Evolutionary conservation across 2,888 invertebrate genomes (phyloP), one percentile per base, ranked within the genome.

Genomic region (Trichacis sp.): DNA sequence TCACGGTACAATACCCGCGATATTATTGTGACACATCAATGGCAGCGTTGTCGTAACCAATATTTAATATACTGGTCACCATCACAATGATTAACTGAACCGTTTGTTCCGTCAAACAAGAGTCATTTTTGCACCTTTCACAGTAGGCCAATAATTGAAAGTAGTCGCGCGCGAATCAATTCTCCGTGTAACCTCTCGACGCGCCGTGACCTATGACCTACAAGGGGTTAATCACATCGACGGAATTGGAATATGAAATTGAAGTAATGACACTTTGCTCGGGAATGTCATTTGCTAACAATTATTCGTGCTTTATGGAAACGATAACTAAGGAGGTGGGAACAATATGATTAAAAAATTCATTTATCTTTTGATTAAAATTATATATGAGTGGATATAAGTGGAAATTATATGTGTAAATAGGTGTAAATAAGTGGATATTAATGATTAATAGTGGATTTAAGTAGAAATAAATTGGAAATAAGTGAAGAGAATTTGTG

Each of bases 321-420:
- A 53, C 47, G 42, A 45, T 61, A 66, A 66, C 62, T 62, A 66
- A 66, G 58, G n/a, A n/a, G n/a, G n/a, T n/a, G n/a, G n/a, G n/a
- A n/a, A n/a, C n/a, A n/a, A n/a, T n/a, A n/a, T n/a, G n/a, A n/a
- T n/a, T n/a, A n/a, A n/a, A n/a, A n/a, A n/a, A n/a, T n/a, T n/a
- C n/a, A n/a, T n/a, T n/a, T n/a, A n/a, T n/a, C n/a, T n/a, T n/a
- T n/a, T n/a, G n/a, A n/a, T n/a, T n/a, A n/a, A n/a, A n/a, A n/a
- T n/a, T n/a, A n/a, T n/a, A n/a, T n/a, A n/a, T n/a, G n/a, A n/a
- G n/a, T n/a, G n/a, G n/a, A n/a, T n/a, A n/a, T n/a, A n/a, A n/a
- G n/a, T n/a, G n/a, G n/a, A n/a, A n/a, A n/a, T n/a, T n/a, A n/a
- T n/a, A n/a, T n/a, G n/a, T n/a, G n/a, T n/a, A n/a, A n/a, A n/a